These are phyloP conservation scores for Anneissia japonica DNA, from an alignment of 35 echinoderm and acorn worm species.

Conservation along the genomic window DNA sequence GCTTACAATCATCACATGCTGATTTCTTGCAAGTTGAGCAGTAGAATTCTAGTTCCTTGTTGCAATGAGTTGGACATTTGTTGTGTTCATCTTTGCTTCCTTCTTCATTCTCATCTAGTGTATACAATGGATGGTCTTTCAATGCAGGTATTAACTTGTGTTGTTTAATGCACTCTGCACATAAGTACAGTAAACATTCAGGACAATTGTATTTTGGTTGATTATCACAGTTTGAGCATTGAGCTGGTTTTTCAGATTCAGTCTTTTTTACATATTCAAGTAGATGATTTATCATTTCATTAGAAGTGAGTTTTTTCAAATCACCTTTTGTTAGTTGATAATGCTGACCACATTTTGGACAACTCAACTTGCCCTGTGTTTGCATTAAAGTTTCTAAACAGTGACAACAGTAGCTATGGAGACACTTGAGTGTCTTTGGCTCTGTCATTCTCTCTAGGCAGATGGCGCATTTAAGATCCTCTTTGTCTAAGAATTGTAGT, in stretches of 20 bases:
- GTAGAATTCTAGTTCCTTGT: neutral
- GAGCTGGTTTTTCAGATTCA: neutral
- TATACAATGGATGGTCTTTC: neutral
- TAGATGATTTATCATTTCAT: neutral
- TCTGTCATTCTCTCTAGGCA: constrained; percentile 4
- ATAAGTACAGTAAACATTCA: neutral
- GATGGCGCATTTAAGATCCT: constrained; percentile 3
- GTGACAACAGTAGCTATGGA: constrained; percentile 5
- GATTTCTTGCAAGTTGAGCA: neutral
- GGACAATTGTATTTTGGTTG: neutral
- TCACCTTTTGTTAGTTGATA: neutral
- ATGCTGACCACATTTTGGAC: neutral
- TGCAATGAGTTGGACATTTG: neutral
- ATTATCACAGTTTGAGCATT: neutral
- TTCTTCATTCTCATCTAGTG: neutral
- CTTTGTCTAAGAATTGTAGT: neutral
- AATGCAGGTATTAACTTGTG: neutral
- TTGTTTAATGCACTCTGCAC: neutral
- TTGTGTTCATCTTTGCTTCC: neutral
- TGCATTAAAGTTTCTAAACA: neutral
- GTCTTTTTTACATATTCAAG: neutral
- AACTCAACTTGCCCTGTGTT: neutral
- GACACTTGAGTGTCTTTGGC: constrained; percentile 3
- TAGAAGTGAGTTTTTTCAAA: neutral
- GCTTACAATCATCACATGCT: neutral